phyloP scores from a whole-genome alignment of 2,113 vertebrate genomes.

The Dicerorhinus sumatrensis region DNA sequence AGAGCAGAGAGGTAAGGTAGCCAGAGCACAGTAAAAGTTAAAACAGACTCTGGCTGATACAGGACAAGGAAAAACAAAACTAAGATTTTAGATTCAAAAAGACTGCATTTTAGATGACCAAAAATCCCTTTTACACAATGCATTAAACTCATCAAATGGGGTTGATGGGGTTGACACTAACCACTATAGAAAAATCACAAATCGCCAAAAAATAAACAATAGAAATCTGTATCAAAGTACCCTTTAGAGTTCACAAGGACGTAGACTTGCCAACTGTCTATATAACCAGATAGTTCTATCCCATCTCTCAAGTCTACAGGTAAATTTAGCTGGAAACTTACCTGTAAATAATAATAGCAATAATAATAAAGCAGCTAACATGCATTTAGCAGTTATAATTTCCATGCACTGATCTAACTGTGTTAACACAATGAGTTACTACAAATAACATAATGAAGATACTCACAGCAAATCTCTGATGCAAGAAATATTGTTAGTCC shows the following conservation, averaged over 20 bases:
- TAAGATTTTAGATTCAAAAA: slow-evolving; percentile 6
- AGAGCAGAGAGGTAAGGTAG: neutral
- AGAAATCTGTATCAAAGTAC: neutral
- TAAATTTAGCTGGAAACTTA: neutral
- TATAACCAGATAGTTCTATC: neutral
- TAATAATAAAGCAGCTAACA: neutral
- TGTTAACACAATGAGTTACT: neutral
- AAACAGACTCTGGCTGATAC: neutral
- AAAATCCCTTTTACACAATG: neutral
- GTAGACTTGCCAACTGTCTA: neutral
- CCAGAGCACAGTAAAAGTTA: neutral
- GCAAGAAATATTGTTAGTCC: neutral
- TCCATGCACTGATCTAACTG: neutral
- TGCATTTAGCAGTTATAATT: neutral
- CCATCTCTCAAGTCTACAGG: neutral
- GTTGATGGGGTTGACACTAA: no score
- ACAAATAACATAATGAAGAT: neutral
- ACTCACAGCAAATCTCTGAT: neutral
- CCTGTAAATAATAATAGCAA: neutral
- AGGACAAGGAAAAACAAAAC: neutral
- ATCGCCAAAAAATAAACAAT: slow-evolving; percentile 15
- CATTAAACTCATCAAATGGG: neutral
- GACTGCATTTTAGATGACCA: slow-evolving; percentile 26
- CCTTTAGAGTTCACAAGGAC: neutral
- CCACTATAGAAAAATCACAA: neutral